Evolutionary conservation across 2,888 invertebrate species (phyloP).

Genomic region (Callyntrura sp.): DNA sequence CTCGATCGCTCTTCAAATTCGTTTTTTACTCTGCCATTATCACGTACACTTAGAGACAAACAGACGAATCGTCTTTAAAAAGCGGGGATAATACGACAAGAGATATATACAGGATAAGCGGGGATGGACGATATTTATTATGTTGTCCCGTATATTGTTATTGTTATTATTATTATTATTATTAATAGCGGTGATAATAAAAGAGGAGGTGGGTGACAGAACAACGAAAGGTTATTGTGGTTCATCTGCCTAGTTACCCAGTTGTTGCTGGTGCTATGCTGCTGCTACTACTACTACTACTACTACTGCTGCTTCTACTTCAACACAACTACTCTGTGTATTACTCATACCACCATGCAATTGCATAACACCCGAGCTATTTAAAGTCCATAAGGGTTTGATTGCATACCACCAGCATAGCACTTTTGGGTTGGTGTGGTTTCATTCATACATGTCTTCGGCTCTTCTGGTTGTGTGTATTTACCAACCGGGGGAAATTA

Average conservation of each 20-base stretch:
- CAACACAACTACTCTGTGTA: too few species aligned
- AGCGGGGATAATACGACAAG: constrained; percentile 13
- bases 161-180: neutral
- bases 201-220: neutral
- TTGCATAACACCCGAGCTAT: too few species aligned
- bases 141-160: constrained; percentile 25
- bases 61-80: neutral
- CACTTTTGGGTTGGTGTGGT: too few species aligned
- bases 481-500: too few species aligned
- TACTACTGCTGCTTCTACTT: too few species aligned
- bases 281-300: too few species aligned
- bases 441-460: too few species aligned
- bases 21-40: neutral
- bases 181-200: neutral
- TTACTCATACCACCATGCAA: too few species aligned
- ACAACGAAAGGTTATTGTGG: constrained; percentile 65
- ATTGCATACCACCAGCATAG: too few species aligned
- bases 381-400: too few species aligned
- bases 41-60: neutral
- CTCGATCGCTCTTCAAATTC: neutral
- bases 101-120: neutral
- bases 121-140: neutral
- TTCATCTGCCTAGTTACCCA: constrained; percentile 56
- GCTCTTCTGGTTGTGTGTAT: too few species aligned
- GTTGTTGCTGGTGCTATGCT: neutral